phyloP scores from a whole-genome alignment of 2,888 invertebrate species.

The Automeris io region DNA sequence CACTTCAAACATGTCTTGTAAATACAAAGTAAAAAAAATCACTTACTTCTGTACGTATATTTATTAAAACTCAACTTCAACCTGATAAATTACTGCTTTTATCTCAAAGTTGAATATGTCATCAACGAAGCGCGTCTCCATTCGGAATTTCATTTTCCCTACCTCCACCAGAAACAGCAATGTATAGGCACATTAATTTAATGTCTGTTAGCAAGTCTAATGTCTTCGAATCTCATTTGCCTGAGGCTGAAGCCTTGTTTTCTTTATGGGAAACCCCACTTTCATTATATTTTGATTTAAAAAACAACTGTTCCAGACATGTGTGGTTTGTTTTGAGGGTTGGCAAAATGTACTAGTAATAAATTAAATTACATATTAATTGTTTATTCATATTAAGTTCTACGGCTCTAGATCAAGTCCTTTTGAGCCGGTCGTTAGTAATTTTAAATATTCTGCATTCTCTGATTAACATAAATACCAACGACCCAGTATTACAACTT shows the following conservation, averaged over 20 bases:
- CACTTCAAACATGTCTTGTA: too few species aligned
- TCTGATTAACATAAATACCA: too few species aligned
- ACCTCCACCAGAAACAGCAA: constrained; percentile 5
- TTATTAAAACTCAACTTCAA: not conserved
- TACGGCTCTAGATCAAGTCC: too few species aligned
- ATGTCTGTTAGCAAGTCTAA: constrained; percentile 33
- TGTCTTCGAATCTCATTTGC: constrained; percentile 40
- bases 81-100: not conserved
- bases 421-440: too few species aligned
- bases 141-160: constrained; percentile 13
- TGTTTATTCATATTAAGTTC: not conserved
- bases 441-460: too few species aligned
- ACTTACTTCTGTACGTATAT: too few species aligned
- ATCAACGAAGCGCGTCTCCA: not conserved
- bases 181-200: constrained; percentile 24
- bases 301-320: constrained; percentile 47
- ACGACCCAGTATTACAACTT: too few species aligned
- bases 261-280: constrained; percentile 31
- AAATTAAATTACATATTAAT: not conserved
- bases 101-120: not conserved
- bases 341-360: constrained; percentile 5
- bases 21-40: too few species aligned
- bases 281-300: constrained; percentile 47
- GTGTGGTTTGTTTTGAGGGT: constrained; percentile 27
- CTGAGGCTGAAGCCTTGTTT: constrained; percentile 35